Evolutionary conservation across 2,888 invertebrate genomes (phyloP), one percentile per base, ranked within the genome.

Genomic region (Pherbina coryleti): DNA sequence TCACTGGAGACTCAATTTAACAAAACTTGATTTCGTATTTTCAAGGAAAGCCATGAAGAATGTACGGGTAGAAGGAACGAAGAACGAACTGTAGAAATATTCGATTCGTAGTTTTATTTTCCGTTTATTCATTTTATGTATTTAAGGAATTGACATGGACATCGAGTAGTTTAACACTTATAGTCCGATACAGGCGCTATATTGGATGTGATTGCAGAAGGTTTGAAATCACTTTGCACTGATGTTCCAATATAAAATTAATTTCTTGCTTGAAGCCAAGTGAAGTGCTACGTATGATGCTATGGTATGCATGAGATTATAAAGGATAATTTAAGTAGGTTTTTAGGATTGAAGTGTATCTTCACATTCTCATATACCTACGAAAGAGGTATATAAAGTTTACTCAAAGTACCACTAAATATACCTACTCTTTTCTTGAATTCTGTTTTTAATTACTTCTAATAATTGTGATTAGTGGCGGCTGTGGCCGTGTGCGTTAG

Each of bases 1-100:
- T 85, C 87, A 87, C 86, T 87, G 86, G 87, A 87, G 86, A 86
- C 87, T 86, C 87, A 84, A 87, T 86, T 87, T 84, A 85, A 84
- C 85, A 84, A 85, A 85, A 86, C 86, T 87, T 86, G 86, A 87
- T 86, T 86, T 85, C 83, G 81, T 83, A 84, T 84, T 85, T 83
- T 80, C 83, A 84, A 84, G 81, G 82, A 79, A 60, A 25, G 53
- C 4, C 28, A 31, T 62, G 49, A 5, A 49, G 28, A n/a, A 25
- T 49, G 17, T 34, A 60, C 17, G 55, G 73, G 75, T 22, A 44
- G 70, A 67, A 66, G 76, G 75, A 70, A 78, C 49, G 34, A 14
- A 71, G 64, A 73, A 62, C 34, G 62, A 72, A 77, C 64, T 72
- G 71, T 69, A 57, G 31, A 71, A 77, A 76, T 62, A 69, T 73